These are phyloP conservation scores for Drosophila santomea DNA, from an alignment of 1,140 invertebrate genomes.

Conservation along the genomic window DNA sequence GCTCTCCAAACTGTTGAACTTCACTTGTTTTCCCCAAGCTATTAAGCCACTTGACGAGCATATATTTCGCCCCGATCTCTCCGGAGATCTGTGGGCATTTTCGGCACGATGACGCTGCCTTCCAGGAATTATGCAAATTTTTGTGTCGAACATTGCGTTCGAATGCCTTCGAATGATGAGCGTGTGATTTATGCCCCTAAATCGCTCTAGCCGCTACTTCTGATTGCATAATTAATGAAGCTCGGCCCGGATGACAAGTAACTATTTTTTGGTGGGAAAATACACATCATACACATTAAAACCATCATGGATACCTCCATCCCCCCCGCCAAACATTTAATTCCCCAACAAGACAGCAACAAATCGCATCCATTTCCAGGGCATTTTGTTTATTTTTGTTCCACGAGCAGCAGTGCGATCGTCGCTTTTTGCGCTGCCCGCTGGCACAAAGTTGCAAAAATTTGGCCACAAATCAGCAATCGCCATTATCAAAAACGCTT, in stretches of 20 bases:
- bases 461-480: slow-evolving; percentile 64
- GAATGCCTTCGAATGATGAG: slow-evolving; percentile 40
- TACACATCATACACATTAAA: neutral
- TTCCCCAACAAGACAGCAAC: slow-evolving; percentile 8
- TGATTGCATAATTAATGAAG: slow-evolving; percentile 82
- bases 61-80: neutral
- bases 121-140: slow-evolving; percentile 83
- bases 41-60: slow-evolving; percentile 75
- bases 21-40: slow-evolving; percentile 82
- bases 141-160: slow-evolving; percentile 42
- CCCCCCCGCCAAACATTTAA: slow-evolving; percentile 5
- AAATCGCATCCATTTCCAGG: slow-evolving; percentile 17
- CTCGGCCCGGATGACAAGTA: slow-evolving; percentile 51
- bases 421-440: slow-evolving; percentile 22
- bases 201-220: slow-evolving; percentile 81
- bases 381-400: slow-evolving; percentile 65
- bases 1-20: slow-evolving; percentile 82
- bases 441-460: slow-evolving; percentile 76
- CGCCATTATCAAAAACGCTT: slow-evolving; percentile 73
- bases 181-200: slow-evolving; percentile 81
- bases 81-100: slow-evolving; percentile 20
- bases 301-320: slow-evolving; percentile 1
- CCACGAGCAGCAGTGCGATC: neutral
- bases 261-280: slow-evolving; percentile 68
- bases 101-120: slow-evolving; percentile 35